Percentiles rank a stretch among this genome's conserved stretches.
These are phyloP conservation scores for Drosophila multiciliata DNA, from an alignment of 2,888 invertebrate genomes.

Conservation along the genomic window DNA sequence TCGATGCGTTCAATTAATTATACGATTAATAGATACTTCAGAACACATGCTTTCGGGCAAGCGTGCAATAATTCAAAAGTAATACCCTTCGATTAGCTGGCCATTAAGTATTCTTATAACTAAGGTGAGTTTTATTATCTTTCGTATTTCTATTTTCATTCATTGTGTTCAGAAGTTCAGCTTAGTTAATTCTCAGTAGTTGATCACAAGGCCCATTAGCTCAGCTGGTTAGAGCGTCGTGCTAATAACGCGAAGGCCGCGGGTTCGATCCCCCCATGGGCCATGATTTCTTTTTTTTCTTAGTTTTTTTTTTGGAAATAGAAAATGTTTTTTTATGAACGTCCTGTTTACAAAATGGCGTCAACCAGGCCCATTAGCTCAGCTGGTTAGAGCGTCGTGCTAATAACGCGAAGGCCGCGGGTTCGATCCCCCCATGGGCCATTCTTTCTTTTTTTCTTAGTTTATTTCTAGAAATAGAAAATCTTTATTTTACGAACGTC, in stretches of 20 bases:
- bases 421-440: conserved; percentile 79
- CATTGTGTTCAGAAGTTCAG: not conserved
- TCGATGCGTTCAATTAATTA: conserved; percentile 43
- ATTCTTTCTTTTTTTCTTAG: conserved; percentile 6
- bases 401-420: conserved; percentile 85
- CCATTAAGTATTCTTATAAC: conserved; percentile 2
- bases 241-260: conserved; percentile 85
- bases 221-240: conserved; percentile 86
- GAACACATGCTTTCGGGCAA: conserved; percentile 14
- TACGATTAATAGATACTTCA: conserved; percentile 23
- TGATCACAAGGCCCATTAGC: conserved; percentile 83
- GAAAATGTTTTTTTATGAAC: not conserved
- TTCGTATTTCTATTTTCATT: not conserved
- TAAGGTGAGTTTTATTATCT: conserved; percentile 20
- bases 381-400: conserved; percentile 86
- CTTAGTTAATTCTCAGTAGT: accelerated
- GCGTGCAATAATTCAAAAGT: conserved; percentile 35
- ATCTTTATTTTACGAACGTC: not conserved
- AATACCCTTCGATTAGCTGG: not conserved
- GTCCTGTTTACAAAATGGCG: conserved; percentile 20
- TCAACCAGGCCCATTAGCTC: conserved; percentile 84
- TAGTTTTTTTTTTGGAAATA: not conserved
- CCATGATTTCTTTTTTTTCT: conserved; percentile 58
- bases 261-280: conserved; percentile 85
- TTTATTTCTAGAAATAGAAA: not conserved